phyloP scores from a whole-genome alignment of 2,113 vertebrate species.

The Carollia perspicillata region DNA sequence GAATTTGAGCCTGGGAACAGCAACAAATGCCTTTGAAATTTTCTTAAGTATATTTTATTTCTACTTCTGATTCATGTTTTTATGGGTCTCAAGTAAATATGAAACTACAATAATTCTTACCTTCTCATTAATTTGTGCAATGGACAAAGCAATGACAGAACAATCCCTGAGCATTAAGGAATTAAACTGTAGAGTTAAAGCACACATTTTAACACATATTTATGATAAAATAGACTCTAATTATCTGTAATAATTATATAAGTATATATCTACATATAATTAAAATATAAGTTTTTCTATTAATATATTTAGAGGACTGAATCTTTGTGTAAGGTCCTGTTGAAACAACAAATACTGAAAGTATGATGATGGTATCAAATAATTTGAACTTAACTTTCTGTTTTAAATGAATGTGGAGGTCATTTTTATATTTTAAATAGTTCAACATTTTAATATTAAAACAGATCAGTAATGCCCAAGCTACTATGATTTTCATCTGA shows the following conservation, averaged over 20 bases:
- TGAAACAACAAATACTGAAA: neutral
- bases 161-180: neutral
- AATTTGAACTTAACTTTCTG: neutral
- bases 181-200: neutral
- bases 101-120: neutral
- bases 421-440: neutral
- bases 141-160: neutral
- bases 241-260: neutral
- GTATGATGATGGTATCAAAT: neutral
- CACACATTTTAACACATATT: neutral
- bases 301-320: neutral
- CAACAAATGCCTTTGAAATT: neutral
- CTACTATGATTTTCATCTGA: neutral
- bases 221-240: neutral
- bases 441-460: neutral
- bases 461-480: neutral
- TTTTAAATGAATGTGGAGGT: neutral
- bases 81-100: neutral
- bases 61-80: neutral
- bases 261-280: neutral
- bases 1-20: neutral
- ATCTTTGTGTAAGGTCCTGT: neutral
- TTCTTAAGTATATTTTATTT: neutral
- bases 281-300: neutral
- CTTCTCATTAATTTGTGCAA: slow-evolving; percentile 16